Evolutionary conservation across 2,888 invertebrate genomes (phyloP).

Genomic region (Sarcophaga subvicina): DNA sequence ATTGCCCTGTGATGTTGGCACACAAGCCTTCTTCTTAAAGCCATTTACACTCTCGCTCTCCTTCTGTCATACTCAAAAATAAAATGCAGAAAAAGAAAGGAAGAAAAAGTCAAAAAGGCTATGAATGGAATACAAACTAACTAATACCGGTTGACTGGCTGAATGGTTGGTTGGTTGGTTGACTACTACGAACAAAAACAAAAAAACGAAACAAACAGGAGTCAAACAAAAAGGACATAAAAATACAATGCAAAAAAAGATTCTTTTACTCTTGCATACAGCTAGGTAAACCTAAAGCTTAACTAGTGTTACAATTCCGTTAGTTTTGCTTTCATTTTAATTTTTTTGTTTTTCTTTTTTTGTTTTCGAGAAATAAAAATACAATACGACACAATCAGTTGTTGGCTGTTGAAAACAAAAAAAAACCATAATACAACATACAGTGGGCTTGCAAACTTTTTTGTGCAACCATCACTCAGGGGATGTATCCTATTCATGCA

Average conservation of each 20-base stretch:
- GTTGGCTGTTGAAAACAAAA: not conserved
- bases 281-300: not conserved
- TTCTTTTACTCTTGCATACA: not conserved
- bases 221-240: not conserved
- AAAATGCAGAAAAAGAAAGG: not conserved
- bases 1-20: not conserved
- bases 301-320: slow-evolving; percentile 17
- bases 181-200: not conserved
- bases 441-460: slow-evolving; percentile 3
- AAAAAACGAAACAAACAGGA: not conserved
- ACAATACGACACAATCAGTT: slow-evolving; percentile 12
- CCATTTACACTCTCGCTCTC: not conserved
- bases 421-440: not conserved
- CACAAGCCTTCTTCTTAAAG: not conserved
- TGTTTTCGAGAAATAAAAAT: not conserved
- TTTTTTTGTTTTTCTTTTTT: not conserved
- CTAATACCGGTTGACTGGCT: not conserved
- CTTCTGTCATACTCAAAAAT: not conserved
- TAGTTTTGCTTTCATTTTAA: not conserved
- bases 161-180: not conserved
- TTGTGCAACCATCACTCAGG: not conserved
- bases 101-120: slow-evolving; percentile 29
- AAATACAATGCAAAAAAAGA: not conserved
- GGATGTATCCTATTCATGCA: no score
- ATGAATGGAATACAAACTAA: slow-evolving; percentile 2